Percentiles rank a stretch among this genome's conserved stretches.
phyloP scores from a whole-genome alignment of 2,888 invertebrate genomes.

The Syrphus vitripennis region DNA sequence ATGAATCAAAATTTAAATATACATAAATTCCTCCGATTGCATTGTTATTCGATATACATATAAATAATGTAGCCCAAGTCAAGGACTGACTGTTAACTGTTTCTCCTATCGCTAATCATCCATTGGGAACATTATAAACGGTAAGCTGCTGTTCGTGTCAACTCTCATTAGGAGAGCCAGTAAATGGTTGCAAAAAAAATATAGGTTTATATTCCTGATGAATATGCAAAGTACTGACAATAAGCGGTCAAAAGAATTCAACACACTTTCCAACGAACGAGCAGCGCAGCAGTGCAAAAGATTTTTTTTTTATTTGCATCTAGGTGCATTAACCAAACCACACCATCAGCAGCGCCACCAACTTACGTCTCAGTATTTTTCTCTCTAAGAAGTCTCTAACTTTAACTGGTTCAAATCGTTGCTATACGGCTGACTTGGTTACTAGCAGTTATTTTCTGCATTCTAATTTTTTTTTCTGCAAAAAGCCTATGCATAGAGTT shows the following conservation, averaged over 20 bases:
- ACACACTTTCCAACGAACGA: conserved; percentile 33
- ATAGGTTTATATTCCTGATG: background rate
- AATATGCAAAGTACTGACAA: conserved; percentile 4
- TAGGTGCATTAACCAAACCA: background rate
- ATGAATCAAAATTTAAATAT: conserved; percentile 29
- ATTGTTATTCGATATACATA: conserved; percentile 7
- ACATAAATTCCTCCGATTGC: conserved; percentile 29
- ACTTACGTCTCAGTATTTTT: background rate
- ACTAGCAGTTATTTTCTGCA: conserved; percentile 16
- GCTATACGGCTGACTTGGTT: background rate
- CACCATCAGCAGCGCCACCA: background rate
- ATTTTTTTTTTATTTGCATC: background rate
- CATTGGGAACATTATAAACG: conserved; percentile 15
- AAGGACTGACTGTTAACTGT: conserved; percentile 12
- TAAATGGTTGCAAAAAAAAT: background rate
- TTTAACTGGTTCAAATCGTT: conserved; percentile 24
- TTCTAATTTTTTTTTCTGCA: background rate
- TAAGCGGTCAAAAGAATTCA: background rate
- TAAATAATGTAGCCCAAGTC: background rate
- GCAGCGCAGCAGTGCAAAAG: conserved; percentile 5
- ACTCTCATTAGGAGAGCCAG: conserved; percentile 27
- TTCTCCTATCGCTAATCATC: conserved; percentile 2
- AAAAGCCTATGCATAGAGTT: conserved; percentile 7
- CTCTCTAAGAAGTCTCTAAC: background rate
- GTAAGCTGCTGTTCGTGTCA: conserved; percentile 37